Conservation (phyloP, 2,888 invertebrate genomes). For the Clostera curtula region DNA sequence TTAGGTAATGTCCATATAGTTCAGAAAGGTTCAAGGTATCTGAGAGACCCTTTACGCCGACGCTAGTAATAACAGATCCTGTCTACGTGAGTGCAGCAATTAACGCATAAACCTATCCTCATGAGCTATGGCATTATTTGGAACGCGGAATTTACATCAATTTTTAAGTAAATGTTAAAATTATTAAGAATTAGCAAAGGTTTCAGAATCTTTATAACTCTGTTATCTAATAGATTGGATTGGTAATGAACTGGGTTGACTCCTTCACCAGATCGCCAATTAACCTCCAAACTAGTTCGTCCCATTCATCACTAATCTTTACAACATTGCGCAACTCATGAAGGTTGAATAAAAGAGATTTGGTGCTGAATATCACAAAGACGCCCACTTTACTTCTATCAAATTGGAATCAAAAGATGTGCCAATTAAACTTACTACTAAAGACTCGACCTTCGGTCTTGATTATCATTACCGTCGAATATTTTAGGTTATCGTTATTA, state of each 20-base stretch:
- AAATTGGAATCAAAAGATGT: constrained; percentile 28
- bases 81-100: constrained; percentile 34
- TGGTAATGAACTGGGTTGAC: too few relatives aligned
- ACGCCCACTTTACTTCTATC: constrained; percentile 18
- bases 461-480: background rate
- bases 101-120: constrained; percentile 45
- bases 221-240: too few relatives aligned
- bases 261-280: too few relatives aligned
- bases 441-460: constrained; percentile 37
- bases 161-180: constrained; percentile 25
- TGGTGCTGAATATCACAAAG: background rate
- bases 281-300: too few relatives aligned
- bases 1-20: too few relatives aligned
- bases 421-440: constrained; percentile 48
- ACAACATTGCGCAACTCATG: too few relatives aligned
- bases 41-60: constrained; percentile 10
- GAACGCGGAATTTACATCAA: constrained; percentile 35
- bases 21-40: background rate
- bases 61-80: constrained; percentile 33
- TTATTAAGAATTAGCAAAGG: constrained; percentile 13
- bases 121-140: constrained; percentile 45
- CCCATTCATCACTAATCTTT: too few relatives aligned
- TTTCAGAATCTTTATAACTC: too few relatives aligned
- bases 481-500: constrained; percentile 48
- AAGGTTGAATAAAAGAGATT: too few relatives aligned